Evolutionary conservation across 1,140 invertebrate species (phyloP).

Genomic region (Caerostris darwini): DNA sequence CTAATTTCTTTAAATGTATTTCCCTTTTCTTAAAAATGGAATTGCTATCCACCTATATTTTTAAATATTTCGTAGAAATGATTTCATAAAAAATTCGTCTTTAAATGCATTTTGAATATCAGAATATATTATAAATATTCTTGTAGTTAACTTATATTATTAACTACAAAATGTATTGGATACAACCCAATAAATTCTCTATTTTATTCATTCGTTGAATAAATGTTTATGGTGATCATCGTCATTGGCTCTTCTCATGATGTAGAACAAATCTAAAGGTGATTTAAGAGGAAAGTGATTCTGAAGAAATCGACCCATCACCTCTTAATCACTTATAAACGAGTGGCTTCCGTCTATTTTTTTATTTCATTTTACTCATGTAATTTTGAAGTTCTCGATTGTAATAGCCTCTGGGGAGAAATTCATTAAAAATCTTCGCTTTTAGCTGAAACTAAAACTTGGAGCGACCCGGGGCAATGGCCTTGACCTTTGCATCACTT

Average conservation of each 20-base stretch:
- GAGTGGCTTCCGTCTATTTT: background rate
- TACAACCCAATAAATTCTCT: no score
- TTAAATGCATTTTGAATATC: no score
- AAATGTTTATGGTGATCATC: background rate
- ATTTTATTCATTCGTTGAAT: background rate
- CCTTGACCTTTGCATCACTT: background rate
- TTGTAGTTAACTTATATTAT: no score
- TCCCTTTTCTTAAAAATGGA: no score
- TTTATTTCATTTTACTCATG: background rate
- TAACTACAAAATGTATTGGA: no score
- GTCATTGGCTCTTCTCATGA: background rate
- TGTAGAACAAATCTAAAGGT: slow-evolving; percentile 1
- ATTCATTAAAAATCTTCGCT: slow-evolving; percentile 4
- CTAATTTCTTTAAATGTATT: no score
- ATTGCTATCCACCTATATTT: no score
- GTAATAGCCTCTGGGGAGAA: background rate
- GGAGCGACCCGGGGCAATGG: background rate
- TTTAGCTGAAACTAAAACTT: background rate
- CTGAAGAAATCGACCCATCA: background rate
- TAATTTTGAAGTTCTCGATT: background rate
- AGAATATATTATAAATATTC: no score
- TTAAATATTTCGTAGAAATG: no score
- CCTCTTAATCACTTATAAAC: slow-evolving; percentile 22
- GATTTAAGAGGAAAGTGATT: background rate
- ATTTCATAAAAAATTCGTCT: no score